A percentile compares a stretch with the other conserved stretches of the same genome.
Conservation (phyloP, 92 coral and sea anemone genomes). For the Palythoa caribaeorum region DNA sequence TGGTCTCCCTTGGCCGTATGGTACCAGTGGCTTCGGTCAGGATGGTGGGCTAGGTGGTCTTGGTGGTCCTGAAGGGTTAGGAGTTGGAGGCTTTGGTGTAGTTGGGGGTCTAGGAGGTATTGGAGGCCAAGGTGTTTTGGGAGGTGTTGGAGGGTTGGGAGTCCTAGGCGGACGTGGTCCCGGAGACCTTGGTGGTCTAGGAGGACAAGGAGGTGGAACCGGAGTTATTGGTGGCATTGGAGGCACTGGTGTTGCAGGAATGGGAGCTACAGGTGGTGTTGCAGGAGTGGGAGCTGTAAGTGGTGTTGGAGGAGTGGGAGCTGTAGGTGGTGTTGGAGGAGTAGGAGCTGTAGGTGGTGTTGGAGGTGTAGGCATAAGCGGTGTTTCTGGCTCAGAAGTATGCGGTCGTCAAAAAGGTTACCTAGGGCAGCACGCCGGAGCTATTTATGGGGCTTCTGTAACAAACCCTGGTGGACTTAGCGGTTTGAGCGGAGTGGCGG, state of each 20-base stretch:
- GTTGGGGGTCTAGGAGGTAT: background rate
- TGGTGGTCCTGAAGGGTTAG: background rate
- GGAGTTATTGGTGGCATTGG: background rate
- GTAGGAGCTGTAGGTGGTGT: background rate
- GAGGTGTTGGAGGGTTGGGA: background rate
- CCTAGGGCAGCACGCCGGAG: constrained; percentile 24
- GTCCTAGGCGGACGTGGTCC: background rate
- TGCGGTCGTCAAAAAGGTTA: constrained; percentile 12
- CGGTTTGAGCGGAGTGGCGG: background rate
- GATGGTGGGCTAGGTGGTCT: constrained; percentile 20
- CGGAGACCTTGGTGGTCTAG: background rate
- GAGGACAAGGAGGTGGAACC: background rate
- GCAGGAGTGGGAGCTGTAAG: constrained; percentile 1
- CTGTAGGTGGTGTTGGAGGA: background rate
- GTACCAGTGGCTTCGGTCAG: background rate
- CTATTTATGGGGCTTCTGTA: constrained; percentile 10
- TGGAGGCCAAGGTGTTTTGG: background rate
- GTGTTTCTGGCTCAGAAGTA: background rate
- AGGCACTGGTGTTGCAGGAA: background rate
- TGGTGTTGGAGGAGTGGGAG: constrained; percentile 7
- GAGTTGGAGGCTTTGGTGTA: no score
- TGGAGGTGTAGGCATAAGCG: constrained; percentile 20
- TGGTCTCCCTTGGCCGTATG: background rate
- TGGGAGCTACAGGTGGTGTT: background rate
- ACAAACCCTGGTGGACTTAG: background rate